Evolutionary conservation across 2,888 invertebrate species (phyloP), one percentile per base, ranked within the genome.

Genomic region (Cenopis cana): DNA sequence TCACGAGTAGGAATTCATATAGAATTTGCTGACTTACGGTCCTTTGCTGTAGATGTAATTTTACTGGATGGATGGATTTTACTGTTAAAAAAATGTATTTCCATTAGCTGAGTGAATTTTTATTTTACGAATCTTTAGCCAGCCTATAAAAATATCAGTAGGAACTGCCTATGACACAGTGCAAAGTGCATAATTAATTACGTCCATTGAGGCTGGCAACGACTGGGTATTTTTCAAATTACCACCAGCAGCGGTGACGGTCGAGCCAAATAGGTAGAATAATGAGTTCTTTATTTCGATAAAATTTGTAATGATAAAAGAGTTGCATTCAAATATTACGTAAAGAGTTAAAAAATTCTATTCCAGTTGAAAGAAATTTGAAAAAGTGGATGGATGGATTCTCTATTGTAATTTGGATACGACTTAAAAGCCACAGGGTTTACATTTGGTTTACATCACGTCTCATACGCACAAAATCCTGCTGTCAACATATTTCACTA

Each of bases 261-360:
- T 41, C 41, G 60, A 59, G 68, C 69, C 64, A 69, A 64, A 64
- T 69, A 24, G 50, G 36, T 10, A 20, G 46, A 41, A 69, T 62
- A 62, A 59, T 68, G 36, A 50, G 49, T 50, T 49, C 17, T 10
- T 29, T 14, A 10, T 10, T 29, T 17, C 4, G 17, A 56, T 33
- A 10, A 33, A 9, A 33, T 17, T 9, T n/a, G n/a, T n/a, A 6
- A 8, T n/a, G 1, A 46, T 46, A 46, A 8, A 14, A 0, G 46
- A 46, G 46, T 8, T 46, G n/a, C n/a, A 46, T 46, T 46, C 46
- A 46, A n/a, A 12, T 46, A 46, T n/a, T 46, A 46, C n/a, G 0
- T 14, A 46, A 46, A 12, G 14, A 41, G 14, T 14, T 41, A 6
- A 41, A 14, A 6, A 41, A 14, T 41, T 2, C 14, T 1, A 41